A percentile compares a stretch with the other conserved stretches of the same genome.
Evolutionary conservation across 2,113 vertebrate species (phyloP).

Genomic region (Poicephalus gulielmi): DNA sequence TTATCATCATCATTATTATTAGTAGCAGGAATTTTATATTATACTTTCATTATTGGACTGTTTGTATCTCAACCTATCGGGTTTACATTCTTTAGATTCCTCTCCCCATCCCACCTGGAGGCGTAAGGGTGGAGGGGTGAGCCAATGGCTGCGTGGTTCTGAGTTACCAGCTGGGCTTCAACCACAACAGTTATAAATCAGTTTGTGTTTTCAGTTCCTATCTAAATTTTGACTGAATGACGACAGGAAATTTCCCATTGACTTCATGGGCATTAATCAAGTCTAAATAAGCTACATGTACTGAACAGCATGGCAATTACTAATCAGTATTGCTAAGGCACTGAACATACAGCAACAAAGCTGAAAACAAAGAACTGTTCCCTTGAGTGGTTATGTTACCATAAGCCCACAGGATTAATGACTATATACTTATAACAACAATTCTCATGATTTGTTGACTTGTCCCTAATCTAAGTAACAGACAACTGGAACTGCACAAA

Average conservation of each 20-base stretch:
- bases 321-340: neutral
- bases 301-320: neutral
- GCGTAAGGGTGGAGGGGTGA: neutral
- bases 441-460: neutral
- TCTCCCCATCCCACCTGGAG: neutral
- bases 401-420: neutral
- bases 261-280: neutral
- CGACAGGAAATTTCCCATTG: neutral
- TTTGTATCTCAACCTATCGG: neutral
- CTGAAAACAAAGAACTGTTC: neutral
- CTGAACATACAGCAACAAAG: neutral
- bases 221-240: neutral
- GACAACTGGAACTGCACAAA: neutral
- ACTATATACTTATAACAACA: neutral
- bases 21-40: neutral
- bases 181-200: neutral
- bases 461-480: neutral
- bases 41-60: neutral
- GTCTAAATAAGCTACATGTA: neutral
- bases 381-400: neutral
- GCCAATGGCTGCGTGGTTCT: neutral
- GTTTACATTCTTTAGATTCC: neutral
- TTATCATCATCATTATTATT: neutral
- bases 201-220: neutral
- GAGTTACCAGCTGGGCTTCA: neutral